Percentiles rank a stretch among this genome's conserved stretches.
These are phyloP conservation scores for Ardeotis arabs DNA, from an alignment of 2,113 vertebrate species.

Conservation along the genomic window DNA sequence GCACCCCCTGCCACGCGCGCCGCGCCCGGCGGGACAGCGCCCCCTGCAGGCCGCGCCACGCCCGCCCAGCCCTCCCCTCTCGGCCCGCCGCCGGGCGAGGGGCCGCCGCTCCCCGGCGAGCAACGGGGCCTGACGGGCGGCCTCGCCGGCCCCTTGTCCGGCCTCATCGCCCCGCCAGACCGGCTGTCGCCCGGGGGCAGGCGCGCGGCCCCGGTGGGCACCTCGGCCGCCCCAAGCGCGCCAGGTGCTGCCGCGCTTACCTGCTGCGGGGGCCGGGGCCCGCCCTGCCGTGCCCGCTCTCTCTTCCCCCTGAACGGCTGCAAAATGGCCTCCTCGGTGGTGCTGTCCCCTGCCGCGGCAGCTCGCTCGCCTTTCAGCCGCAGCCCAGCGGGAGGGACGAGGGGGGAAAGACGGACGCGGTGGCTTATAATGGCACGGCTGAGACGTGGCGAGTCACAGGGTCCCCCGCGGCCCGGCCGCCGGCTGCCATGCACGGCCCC, in stretches of 20 bases:
- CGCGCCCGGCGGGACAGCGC: background rate
- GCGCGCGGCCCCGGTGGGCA: too few relatives aligned
- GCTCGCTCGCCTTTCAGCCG: background rate
- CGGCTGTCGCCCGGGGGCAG: background rate
- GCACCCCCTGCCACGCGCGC: background rate
- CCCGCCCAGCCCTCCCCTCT: background rate
- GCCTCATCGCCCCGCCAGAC: too few relatives aligned
- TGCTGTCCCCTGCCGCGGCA: background rate
- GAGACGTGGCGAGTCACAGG: background rate
- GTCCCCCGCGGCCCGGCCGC: background rate
- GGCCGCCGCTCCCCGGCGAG: too few relatives aligned
- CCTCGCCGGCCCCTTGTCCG: background rate
- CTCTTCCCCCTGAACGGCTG: background rate
- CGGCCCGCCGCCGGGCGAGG: background rate
- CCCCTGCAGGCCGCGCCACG: background rate
- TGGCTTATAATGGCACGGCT: background rate
- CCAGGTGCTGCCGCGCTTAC: background rate
- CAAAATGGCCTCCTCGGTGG: slow-evolving; percentile 36
- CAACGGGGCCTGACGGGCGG: too few relatives aligned
- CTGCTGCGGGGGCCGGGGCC: background rate
- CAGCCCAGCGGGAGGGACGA: background rate
- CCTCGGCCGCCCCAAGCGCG: too few relatives aligned
- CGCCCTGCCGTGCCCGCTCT: background rate
- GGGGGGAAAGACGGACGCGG: background rate
- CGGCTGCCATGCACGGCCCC: too few relatives aligned